Conservation (phyloP, 2,797 vertebrate species). For the Hozukius guyotensis region DNA sequence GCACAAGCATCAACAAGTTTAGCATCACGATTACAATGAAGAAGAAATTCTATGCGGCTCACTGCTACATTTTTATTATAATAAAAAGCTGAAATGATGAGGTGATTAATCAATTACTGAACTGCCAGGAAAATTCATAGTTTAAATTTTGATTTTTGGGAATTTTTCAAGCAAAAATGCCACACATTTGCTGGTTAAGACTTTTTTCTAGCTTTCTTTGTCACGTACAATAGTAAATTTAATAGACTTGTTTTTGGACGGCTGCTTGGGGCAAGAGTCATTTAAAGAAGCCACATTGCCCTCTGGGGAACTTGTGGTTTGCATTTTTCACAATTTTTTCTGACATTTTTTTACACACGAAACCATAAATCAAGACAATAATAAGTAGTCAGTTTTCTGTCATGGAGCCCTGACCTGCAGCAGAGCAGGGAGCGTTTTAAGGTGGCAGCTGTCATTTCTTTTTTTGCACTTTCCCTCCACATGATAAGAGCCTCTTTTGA, state of each 20-base stretch:
- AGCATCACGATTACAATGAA: background rate
- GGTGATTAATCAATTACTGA: background rate
- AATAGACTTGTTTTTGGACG: background rate
- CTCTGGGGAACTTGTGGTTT: background rate
- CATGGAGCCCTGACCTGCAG: background rate
- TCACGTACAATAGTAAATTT: too few species aligned
- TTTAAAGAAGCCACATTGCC: background rate
- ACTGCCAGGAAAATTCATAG: background rate
- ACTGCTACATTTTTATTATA: background rate
- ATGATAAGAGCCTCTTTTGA: conserved; percentile 77
- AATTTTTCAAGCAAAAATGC: background rate
- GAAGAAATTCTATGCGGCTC: background rate
- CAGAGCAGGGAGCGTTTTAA: background rate
- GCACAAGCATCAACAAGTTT: background rate
- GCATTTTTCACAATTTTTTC: background rate
- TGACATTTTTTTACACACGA: background rate
- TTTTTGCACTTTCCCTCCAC: conserved; percentile 69
- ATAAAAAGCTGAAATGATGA: background rate
- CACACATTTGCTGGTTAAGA: background rate
- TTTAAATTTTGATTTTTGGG: background rate
- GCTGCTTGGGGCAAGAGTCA: too few species aligned
- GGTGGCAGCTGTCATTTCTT: background rate
- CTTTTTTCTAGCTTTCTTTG: background rate
- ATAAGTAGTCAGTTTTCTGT: background rate
- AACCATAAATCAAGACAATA: background rate